Percentiles rank a stretch among this genome's conserved stretches.
Evolutionary conservation across 2,113 vertebrate genomes (phyloP).

Genomic region (Heterocephalus glaber): DNA sequence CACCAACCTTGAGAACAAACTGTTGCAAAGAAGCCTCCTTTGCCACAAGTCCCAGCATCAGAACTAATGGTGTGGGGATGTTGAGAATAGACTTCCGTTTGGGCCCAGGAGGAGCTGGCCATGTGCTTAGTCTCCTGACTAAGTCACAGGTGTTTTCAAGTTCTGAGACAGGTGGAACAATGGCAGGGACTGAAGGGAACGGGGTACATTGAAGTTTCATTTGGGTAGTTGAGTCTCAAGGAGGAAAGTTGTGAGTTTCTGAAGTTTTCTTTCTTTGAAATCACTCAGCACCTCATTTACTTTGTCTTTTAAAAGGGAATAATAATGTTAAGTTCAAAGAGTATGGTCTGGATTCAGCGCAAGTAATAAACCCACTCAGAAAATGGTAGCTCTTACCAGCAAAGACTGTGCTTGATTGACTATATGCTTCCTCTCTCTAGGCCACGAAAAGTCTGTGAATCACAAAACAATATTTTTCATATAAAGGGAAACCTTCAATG

Average conservation of each 20-base stretch:
- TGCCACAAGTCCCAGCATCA: not conserved
- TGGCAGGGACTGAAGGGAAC: fast-evolving
- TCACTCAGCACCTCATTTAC: not conserved
- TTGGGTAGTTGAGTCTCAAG: not conserved
- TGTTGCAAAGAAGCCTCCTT: constrained; percentile 78
- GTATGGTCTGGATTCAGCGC: not conserved
- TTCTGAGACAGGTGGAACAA: not conserved
- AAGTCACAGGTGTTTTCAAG: not conserved
- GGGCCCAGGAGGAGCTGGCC: fast-evolving
- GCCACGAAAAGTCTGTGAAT: not conserved
- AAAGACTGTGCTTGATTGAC: too few species aligned
- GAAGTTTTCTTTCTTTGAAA: not conserved
- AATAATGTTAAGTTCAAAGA: not conserved
- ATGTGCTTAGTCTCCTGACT: fast-evolving
- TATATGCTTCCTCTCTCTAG: not conserved
- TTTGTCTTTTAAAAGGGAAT: not conserved
- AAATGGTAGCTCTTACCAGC: not conserved
- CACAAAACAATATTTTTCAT: not conserved
- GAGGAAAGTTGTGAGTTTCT: not conserved
- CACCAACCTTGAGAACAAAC: constrained; percentile 88
- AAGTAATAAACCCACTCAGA: not conserved
- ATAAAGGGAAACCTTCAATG: not conserved
- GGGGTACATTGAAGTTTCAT: fast-evolving
- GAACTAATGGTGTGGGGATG: not conserved
- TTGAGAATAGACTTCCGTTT: not conserved